Evolutionary conservation across 2,113 vertebrate species (phyloP), one percentile per base, ranked within the genome.

Genomic region (Rostratula benghalensis): DNA sequence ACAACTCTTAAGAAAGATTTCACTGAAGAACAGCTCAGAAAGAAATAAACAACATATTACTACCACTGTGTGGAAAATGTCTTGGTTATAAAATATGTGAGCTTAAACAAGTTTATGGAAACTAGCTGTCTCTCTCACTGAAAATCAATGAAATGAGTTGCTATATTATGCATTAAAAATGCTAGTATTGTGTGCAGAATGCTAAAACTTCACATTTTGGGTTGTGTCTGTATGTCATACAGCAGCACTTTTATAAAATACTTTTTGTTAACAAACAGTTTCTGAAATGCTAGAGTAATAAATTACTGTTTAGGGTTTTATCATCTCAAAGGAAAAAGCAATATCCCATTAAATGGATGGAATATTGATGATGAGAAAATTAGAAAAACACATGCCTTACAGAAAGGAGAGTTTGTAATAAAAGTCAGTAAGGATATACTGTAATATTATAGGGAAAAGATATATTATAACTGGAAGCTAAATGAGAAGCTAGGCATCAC

Each of bases 401-500:
- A 87, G 25, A 74, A 30, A 39, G 13, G 5, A n/a, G 11, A 67
- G 20, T 41, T 70, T 95, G 21, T 75, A 35, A 33, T 56, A 70
- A 61, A 82, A 90, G 19, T 39, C 56, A 73, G 48, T 51, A 59
- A 57, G 33, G 3, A 59, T 64, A 50, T 12, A 61, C 24, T 41
- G 27, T 61, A 77, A 43, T 61, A 50, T 75, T 87, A 45, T 13
- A 1, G 6, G 35, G 21, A 10, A 69, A 94, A 87, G 8, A 4
- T 31, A 5, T 81, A 57, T 65, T 2, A 1, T 69, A 89, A 87
- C 78, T 82, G 46, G 24, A 27, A 90, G 28, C 11, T 63, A 85
- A 93, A 90, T 85, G 82, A 88, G 70, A 64, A 90, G n/a, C 28
- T 92, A 92, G 63, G 46, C 64, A n/a, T 85, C 82, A 43, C n/a